phyloP scores from a whole-genome alignment of 2,797 vertebrate genomes.

The Vespertilio murinus region DNA sequence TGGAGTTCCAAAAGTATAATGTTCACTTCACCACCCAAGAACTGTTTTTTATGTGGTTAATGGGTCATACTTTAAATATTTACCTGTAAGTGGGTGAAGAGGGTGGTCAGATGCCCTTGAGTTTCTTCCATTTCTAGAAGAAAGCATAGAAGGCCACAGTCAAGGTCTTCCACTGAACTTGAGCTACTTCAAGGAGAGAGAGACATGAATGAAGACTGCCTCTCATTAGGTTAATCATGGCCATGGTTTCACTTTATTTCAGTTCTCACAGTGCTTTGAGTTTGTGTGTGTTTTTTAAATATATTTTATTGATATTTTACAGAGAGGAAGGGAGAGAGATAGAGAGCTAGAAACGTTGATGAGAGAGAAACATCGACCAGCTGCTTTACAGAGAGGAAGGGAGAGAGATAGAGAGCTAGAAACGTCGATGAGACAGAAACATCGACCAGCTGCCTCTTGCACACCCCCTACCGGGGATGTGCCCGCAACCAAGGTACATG shows the following conservation, averaged over 20 bases:
- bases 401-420: too few relatives aligned
- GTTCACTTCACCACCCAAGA: background rate
- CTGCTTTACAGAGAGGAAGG: too few relatives aligned
- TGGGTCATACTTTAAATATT: background rate
- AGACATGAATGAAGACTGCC: background rate
- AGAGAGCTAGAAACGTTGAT: too few relatives aligned
- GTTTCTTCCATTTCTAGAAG: constrained; percentile 51
- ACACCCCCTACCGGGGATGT: too few relatives aligned
- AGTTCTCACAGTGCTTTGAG: background rate
- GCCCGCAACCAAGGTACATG: too few relatives aligned
- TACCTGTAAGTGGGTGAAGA: background rate
- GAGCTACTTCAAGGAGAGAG: background rate
- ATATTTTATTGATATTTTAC: too few relatives aligned
- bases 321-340: too few relatives aligned
- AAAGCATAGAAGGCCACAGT: background rate
- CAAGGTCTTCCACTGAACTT: background rate
- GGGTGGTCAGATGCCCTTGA: background rate
- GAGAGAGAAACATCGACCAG: too few relatives aligned
- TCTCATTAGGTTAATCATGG: background rate
- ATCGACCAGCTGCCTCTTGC: too few relatives aligned
- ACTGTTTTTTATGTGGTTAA: background rate
- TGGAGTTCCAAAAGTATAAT: background rate
- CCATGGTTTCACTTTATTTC: constrained; percentile 2
- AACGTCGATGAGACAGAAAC: too few relatives aligned
- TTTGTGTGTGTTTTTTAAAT: background rate